Percentiles rank a stretch among this genome's conserved stretches.
phyloP scores from a whole-genome alignment of 2,113 vertebrate species.

The Macquaria australasica region DNA sequence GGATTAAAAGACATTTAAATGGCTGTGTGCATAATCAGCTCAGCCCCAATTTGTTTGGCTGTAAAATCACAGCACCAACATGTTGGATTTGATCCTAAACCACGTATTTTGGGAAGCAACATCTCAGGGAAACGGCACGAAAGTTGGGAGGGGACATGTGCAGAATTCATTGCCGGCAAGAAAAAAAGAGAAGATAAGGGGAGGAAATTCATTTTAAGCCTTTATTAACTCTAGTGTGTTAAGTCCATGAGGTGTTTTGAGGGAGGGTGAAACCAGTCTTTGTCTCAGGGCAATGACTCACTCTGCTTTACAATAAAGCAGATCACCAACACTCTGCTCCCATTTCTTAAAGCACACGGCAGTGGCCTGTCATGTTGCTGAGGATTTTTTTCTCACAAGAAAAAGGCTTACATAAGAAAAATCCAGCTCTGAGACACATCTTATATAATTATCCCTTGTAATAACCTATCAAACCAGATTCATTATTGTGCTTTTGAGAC shows the following conservation, averaged over 20 bases:
- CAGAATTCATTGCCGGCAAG: slow-evolving; percentile 26
- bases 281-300: slow-evolving; percentile 57
- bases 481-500: slow-evolving; percentile 25
- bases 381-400: slow-evolving; percentile 9
- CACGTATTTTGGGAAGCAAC: slow-evolving; percentile 41
- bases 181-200: slow-evolving; percentile 23
- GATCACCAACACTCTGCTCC: slow-evolving; percentile 30
- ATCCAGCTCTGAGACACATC: slow-evolving; percentile 11
- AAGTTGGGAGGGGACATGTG: slow-evolving; percentile 38
- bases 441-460: slow-evolving; percentile 35
- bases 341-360: slow-evolving; percentile 21
- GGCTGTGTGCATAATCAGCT: slow-evolving; percentile 45
- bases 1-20: slow-evolving; percentile 59
- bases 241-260: slow-evolving; percentile 63
- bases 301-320: slow-evolving; percentile 35
- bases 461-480: slow-evolving; percentile 31
- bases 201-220: slow-evolving; percentile 64
- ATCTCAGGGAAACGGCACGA: slow-evolving; percentile 34
- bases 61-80: slow-evolving; percentile 51
- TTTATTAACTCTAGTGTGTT: slow-evolving; percentile 61
- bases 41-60: slow-evolving; percentile 40
- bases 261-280: slow-evolving; percentile 41
- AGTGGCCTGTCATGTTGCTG: slow-evolving; percentile 6
- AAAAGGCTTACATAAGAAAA: slow-evolving; percentile 34
- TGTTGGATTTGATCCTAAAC: slow-evolving; percentile 62